Conservation (phyloP, 2,113 vertebrate species). For the Illadopsis cleaveri region DNA sequence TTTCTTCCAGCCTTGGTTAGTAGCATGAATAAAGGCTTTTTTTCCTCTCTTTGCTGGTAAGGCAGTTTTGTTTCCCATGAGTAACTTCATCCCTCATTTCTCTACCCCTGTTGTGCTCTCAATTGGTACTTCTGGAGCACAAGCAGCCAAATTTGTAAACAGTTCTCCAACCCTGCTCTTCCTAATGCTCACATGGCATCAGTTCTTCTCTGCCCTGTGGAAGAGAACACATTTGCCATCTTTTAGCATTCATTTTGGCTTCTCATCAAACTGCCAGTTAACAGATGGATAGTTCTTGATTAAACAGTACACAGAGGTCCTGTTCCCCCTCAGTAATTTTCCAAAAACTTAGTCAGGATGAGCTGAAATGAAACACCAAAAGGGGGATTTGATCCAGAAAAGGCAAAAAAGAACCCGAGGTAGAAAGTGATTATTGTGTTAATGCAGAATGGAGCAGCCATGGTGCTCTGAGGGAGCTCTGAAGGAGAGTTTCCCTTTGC, state of each 20-base stretch:
- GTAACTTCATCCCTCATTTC: background rate
- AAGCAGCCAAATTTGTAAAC: background rate
- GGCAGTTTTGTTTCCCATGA: background rate
- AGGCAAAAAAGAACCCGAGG: background rate
- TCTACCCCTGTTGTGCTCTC: background rate
- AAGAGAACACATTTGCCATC: background rate
- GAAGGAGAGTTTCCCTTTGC: background rate
- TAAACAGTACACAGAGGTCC: background rate
- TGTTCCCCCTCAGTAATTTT: background rate
- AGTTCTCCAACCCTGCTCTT: background rate
- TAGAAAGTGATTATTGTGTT: background rate
- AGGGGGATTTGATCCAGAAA: background rate
- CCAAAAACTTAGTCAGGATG: background rate
- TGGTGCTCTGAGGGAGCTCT: background rate
- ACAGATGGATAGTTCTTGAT: background rate
- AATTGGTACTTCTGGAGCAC: background rate
- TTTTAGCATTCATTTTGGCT: background rate
- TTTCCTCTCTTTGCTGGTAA: background rate
- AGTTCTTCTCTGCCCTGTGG: background rate
- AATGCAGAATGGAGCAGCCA: fast-evolving
- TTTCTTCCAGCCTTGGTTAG: background rate
- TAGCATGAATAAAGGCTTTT: background rate
- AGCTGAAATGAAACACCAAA: background rate
- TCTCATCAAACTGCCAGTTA: background rate
- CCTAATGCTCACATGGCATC: background rate